Evolutionary conservation across 2,797 vertebrate genomes (phyloP), one percentile per base, ranked within the genome.

Genomic region (Decapterus maruadsi): DNA sequence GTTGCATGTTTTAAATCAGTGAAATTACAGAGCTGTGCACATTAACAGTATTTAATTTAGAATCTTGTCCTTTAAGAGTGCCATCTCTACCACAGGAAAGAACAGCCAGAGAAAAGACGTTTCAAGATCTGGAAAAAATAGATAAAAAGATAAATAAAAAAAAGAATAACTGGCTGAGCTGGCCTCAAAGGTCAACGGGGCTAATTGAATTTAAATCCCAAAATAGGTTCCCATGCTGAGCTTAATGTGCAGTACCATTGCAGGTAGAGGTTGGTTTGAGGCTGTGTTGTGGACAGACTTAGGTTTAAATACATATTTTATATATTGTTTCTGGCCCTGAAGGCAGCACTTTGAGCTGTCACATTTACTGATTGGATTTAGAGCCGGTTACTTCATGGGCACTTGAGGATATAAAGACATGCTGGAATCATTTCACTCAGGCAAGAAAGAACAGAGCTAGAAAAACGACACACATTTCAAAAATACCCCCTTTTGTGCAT

Each of bases 161-260:
- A 62, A 42, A 72, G 57, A 78, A 53, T 66, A 57, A 69, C 77
- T 2, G 13, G 4, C 46, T 66, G 55, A 70, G 34, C 51, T 34
- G 48, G 53, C 79, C 69, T 72, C 29, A 48, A 9, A 78, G 82
- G 75, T 85, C 68, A 77, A 45, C 42, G 13, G 29, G 34, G 54
- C 74, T 83, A 86, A 89, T 88, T 90, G 54, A 88, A 92, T 87
- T 78, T 66, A 50, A 83, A 68, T 80, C 69, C 63, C 64, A 20
- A 42, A 82, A 65, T 64, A 53, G 26, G 48, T 77, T 48, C 63
- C 22, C 63, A 56, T 0, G 4, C 67, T 78, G 20, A 16, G 43
- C 71, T 76, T 78, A 81, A 68, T 79, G 68, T n/a, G n/a, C n/a
- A n/a, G n/a, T 40, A 17, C 50, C 12, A 46, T 77, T 75, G 68